These are phyloP conservation scores for Sinodicranocentrus sp. DNA, from an alignment of 2,888 invertebrate genomes.

Conservation along the genomic window DNA sequence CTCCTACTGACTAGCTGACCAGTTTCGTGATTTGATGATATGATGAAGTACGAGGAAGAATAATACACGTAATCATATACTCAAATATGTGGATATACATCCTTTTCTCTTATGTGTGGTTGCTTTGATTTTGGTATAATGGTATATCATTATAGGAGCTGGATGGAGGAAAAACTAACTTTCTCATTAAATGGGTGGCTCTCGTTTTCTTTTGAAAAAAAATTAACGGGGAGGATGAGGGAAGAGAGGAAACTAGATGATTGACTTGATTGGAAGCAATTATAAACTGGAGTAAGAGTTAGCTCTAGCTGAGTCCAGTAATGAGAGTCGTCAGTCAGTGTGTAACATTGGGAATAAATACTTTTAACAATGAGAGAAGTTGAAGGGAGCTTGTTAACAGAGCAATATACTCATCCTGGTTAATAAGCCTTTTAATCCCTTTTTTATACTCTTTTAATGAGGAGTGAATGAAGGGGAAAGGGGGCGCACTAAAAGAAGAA, in stretches of 20 bases:
- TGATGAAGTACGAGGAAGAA: slow-evolving; percentile 41
- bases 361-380: slow-evolving; percentile 4
- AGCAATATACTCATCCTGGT: slow-evolving; percentile 41
- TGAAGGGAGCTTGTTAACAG: slow-evolving; percentile 59
- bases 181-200: slow-evolving; percentile 69
- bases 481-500: too few relatives aligned
- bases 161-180: slow-evolving; percentile 67
- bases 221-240: slow-evolving; percentile 31
- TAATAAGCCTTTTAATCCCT: slow-evolving; percentile 55
- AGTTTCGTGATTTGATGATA: slow-evolving; percentile 28
- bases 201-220: slow-evolving; percentile 52
- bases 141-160: slow-evolving; percentile 45
- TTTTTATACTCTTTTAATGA: slow-evolving; percentile 56
- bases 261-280: slow-evolving; percentile 66
- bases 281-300: slow-evolving; percentile 40
- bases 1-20: slow-evolving; percentile 19
- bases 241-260: slow-evolving; percentile 63
- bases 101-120: neutral
- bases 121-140: slow-evolving; percentile 23
- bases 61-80: neutral
- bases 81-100: neutral
- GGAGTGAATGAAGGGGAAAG: slow-evolving; percentile 17
- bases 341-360: too few relatives aligned
- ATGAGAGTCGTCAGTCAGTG: too few relatives aligned
- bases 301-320: slow-evolving; percentile 4